phyloP scores from a whole-genome alignment of 2,113 vertebrate genomes.

The Zosterops pallidus region DNA sequence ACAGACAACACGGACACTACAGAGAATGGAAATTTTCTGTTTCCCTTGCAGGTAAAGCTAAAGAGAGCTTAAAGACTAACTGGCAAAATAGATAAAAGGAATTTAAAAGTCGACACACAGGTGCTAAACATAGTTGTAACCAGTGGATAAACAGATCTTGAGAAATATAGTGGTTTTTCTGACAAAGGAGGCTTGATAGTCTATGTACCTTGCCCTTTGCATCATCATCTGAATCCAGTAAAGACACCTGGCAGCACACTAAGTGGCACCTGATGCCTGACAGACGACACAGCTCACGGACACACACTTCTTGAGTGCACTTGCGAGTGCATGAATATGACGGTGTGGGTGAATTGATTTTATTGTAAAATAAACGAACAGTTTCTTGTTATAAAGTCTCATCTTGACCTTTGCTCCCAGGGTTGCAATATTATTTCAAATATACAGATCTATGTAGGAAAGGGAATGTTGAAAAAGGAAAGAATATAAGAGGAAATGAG shows the following conservation, averaged over 20 bases:
- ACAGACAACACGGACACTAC: neutral
- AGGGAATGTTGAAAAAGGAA: neutral
- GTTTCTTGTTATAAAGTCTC: neutral
- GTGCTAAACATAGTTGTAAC: neutral
- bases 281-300: neutral
- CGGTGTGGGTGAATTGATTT: neutral
- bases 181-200: neutral
- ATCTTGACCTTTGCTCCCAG: neutral
- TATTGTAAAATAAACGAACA: neutral
- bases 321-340: neutral
- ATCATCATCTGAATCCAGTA: neutral
- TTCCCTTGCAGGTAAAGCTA: neutral
- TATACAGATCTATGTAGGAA: neutral
- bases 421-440: neutral
- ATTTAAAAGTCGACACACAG: neutral
- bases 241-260: neutral
- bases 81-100: neutral
- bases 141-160: neutral
- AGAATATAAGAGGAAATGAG: neutral
- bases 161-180: neutral
- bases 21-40: neutral
- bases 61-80: neutral
- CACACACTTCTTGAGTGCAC: neutral
- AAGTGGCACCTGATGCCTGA: neutral
- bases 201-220: fast-evolving